phyloP scores from a whole-genome alignment of 2,797 vertebrate genomes.

The Pristis pectinata region DNA sequence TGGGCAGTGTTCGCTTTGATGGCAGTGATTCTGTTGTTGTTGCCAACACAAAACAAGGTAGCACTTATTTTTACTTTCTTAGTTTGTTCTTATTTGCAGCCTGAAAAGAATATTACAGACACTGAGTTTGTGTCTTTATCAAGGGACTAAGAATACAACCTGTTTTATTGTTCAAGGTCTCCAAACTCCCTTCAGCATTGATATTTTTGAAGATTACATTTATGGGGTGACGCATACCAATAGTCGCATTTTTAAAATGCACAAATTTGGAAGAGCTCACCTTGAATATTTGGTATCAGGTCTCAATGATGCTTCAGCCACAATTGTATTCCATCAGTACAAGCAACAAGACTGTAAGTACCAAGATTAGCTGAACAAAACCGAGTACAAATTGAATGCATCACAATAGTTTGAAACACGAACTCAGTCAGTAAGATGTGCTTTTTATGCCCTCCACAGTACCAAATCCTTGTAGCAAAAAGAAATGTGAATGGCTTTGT shows the following conservation, averaged over 20 bases:
- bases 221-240: constrained; percentile 85
- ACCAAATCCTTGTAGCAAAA: constrained; percentile 80
- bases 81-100: background rate
- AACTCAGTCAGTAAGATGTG: background rate
- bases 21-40: constrained; percentile 79
- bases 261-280: constrained; percentile 78
- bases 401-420: background rate
- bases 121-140: background rate
- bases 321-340: constrained; percentile 84
- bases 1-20: constrained; percentile 87
- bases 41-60: constrained; percentile 84
- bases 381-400: background rate
- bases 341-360: constrained; percentile 88
- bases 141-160: background rate
- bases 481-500: constrained; percentile 90
- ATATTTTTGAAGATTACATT: constrained; percentile 93
- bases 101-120: constrained; percentile 19
- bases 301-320: constrained; percentile 82
- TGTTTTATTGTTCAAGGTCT: constrained; percentile 65
- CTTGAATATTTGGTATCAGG: constrained; percentile 74
- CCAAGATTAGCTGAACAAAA: constrained; percentile 39
- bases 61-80: constrained; percentile 18
- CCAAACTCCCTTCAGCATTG: constrained; percentile 87
- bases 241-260: constrained; percentile 82
- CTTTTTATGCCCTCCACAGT: constrained; percentile 56